Evolutionary conservation across 2,797 vertebrate genomes (phyloP), one percentile per base, ranked within the genome.

Genomic region (Toxotes lorentzi): DNA sequence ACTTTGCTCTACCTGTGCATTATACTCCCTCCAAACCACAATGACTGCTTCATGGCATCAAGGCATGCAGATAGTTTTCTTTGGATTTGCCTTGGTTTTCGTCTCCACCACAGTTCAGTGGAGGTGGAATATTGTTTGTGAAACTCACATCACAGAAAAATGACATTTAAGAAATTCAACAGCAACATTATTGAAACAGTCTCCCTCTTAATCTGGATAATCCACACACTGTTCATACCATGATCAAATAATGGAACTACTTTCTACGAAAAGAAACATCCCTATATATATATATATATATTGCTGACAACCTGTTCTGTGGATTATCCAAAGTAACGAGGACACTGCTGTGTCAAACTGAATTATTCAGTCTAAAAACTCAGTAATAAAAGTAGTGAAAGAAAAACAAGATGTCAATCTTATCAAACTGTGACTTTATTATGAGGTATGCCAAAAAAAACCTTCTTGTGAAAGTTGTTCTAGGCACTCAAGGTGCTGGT

Each of bases 391-490:
- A 48, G 6, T 27, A 51, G 27, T 27, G 40, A 63, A 13, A 53
- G 13, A 47, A 63, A 57, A 60, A 63, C 14, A 69, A 61, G 51
- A 72, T 40, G 11, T 7, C 0, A n/a, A 51, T 43, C 4, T 43
- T 62, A n/a, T 21, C 40, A 13, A 59, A 47, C 24, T 17, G 9
- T 38, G 38, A 60, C 35, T 88, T 89, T 88, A 83, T 81, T 85
- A 47, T 81, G 73, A 90, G 57, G 65, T 78, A 71, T 60, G 47
- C 19, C 23, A 73, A 51, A 62, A 38, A 41, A 76, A 24, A 16
- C 23, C 11, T n/a, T 58, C 9, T 43, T 64, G 19, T 58, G 2
- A 34, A 48, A 8, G 7, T 23, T 5, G 2, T n/a, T 32, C 10
- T 34, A 11, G 40, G 50, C 47, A 58, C 8, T 77, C 32, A 27